Conservation (phyloP, 2,797 vertebrate genomes). For the Scyliorhinus canicula region DNA sequence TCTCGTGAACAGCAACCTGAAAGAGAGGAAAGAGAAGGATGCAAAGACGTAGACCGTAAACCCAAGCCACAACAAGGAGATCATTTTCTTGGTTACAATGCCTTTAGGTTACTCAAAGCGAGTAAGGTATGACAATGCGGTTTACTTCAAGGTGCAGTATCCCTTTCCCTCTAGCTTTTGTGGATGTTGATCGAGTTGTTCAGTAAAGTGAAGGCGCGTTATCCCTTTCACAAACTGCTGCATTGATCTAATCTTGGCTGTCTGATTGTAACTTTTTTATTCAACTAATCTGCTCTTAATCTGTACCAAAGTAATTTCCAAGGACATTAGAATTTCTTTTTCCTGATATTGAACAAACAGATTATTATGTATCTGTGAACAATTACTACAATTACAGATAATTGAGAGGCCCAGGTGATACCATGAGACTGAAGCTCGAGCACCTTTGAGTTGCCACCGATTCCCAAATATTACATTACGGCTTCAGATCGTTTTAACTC, state of each 20-base stretch:
- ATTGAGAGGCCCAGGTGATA: not conserved
- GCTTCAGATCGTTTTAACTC: not conserved
- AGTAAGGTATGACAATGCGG: not conserved
- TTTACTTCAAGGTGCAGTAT: not conserved
- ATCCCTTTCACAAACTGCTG: not conserved
- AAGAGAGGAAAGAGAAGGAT: not conserved
- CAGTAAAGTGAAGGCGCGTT: not conserved
- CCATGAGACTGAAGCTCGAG: not conserved
- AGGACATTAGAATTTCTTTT: not conserved
- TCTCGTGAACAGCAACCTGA: conserved; percentile 47
- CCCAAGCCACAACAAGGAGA: not conserved
- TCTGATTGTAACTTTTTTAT: not conserved
- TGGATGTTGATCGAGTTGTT: not conserved
- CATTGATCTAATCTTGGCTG: not conserved
- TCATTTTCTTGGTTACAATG: not conserved
- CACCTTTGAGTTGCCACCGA: not conserved
- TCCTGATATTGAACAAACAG: not conserved
- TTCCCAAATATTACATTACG: conserved; percentile 32
- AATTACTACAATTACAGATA: not conserved
- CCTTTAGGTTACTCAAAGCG: not conserved
- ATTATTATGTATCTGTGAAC: not conserved
- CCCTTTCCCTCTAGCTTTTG: not conserved
- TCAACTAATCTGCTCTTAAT: not conserved
- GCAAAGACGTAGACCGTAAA: not conserved
- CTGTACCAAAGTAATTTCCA: not conserved